phyloP scores from a whole-genome alignment of 1,140 invertebrate genomes.

The Acromyrmex echinatior region DNA sequence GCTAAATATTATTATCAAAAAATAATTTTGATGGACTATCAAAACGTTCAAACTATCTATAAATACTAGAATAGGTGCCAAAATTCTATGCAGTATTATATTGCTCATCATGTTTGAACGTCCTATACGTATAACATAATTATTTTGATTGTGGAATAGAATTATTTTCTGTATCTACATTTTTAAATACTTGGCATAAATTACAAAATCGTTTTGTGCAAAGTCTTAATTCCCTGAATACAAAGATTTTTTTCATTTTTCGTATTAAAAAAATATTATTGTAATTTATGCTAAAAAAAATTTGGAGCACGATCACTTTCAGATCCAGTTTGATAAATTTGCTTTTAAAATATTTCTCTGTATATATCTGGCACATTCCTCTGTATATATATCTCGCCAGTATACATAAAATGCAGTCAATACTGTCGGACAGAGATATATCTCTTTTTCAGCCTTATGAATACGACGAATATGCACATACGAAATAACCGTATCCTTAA shows the following conservation, averaged over 20 bases:
- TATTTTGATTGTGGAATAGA: too few species aligned
- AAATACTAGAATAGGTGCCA: too few species aligned
- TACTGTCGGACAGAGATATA: conserved; percentile 21
- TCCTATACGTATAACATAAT: too few species aligned
- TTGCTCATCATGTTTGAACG: too few species aligned
- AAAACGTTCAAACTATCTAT: too few species aligned
- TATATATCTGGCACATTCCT: conserved; percentile 5
- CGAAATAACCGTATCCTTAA: conserved; percentile 29
- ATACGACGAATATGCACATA: conserved; percentile 4
- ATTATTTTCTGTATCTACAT: too few species aligned
- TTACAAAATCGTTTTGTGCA: too few species aligned
- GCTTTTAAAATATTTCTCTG: conserved; percentile 22
- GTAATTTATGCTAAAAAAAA: conserved; percentile 22
- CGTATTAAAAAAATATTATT: background rate
- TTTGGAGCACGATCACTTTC: background rate
- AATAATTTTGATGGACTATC: too few species aligned
- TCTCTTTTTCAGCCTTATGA: conserved; percentile 32
- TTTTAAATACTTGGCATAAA: too few species aligned
- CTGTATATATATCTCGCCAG: background rate
- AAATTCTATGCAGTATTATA: too few species aligned
- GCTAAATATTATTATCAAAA: too few species aligned
- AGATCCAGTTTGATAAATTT: conserved; percentile 30
- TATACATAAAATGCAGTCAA: conserved; percentile 42
- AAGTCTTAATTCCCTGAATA: background rate
- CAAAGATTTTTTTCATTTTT: background rate